These are phyloP conservation scores for Aradus depressus DNA, from an alignment of 2,888 invertebrate species.

Conservation along the genomic window DNA sequence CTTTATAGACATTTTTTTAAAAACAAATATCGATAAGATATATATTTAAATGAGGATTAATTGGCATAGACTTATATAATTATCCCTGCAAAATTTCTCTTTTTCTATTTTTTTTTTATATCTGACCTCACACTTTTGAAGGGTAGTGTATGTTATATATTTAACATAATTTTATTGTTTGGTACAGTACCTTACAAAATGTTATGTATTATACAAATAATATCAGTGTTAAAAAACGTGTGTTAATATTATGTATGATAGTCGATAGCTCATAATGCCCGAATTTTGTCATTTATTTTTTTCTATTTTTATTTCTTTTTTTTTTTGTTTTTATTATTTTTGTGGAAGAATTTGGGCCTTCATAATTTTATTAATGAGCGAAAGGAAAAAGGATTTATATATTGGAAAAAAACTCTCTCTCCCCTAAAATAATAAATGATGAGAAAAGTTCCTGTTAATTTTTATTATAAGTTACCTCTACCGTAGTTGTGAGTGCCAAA, in stretches of 20 bases:
- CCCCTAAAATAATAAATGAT: conserved; percentile 10
- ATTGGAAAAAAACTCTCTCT: conserved; percentile 2
- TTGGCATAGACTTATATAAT: no score
- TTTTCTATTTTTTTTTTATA: background rate
- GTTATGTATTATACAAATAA: conserved; percentile 19
- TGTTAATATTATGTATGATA: conserved; percentile 24
- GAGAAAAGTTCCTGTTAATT: conserved; percentile 3
- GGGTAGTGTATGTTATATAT: conserved; percentile 11
- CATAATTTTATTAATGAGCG: conserved; percentile 15
- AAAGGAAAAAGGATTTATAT: conserved; percentile 17
- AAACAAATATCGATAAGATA: no score
- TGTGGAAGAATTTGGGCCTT: conserved; percentile 18
- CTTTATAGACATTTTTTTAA: no score
- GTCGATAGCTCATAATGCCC: conserved; percentile 21
- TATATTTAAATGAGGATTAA: no score
- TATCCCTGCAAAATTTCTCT: no score
- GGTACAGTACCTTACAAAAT: background rate
- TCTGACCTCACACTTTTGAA: background rate
- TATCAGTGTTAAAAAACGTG: conserved; percentile 26
- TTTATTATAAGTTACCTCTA: conserved; percentile 16
- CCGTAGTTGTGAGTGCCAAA: conserved; percentile 17
- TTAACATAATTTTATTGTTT: conserved; percentile 10
- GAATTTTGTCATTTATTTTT: conserved; percentile 16
- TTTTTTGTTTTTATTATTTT: no score
- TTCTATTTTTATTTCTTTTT: no score